These are phyloP conservation scores for Deilephila elpenor DNA, from an alignment of 2,888 invertebrate species.

Conservation along the genomic window DNA sequence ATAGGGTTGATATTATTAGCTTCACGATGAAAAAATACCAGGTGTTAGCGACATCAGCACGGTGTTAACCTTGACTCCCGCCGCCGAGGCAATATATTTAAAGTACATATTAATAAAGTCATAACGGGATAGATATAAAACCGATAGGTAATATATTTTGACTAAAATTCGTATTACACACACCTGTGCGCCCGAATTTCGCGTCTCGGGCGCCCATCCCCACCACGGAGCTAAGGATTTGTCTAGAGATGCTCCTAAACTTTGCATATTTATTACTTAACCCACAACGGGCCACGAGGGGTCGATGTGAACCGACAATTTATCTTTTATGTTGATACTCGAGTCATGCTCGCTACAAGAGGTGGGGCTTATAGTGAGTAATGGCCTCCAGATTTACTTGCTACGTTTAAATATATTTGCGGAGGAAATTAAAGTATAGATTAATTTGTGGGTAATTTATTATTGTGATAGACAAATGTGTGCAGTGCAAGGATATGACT, in stretches of 20 bases:
- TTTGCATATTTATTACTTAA: conserved; percentile 77
- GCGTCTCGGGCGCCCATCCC: conserved; percentile 64
- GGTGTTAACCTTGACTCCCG: background rate
- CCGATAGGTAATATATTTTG: conserved; percentile 62
- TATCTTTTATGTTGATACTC: conserved; percentile 47
- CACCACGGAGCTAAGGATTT: conserved; percentile 66
- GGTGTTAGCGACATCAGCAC: background rate
- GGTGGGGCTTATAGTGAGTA: conserved; percentile 55
- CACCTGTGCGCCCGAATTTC: conserved; percentile 68
- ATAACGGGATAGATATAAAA: conserved; percentile 42
- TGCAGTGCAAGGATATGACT: conserved; percentile 11
- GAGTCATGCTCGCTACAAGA: conserved; percentile 48
- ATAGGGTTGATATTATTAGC: background rate
- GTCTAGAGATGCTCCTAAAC: conserved; percentile 72
- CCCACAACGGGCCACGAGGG: conserved; percentile 53
- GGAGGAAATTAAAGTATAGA: conserved; percentile 48
- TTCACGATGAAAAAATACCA: background rate
- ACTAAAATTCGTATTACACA: conserved; percentile 72
- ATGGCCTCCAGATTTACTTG: conserved; percentile 52
- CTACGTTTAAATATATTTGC: conserved; percentile 37
- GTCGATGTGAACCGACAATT: conserved; percentile 53
- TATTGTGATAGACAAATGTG: conserved; percentile 25
- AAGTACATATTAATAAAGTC: conserved; percentile 28
- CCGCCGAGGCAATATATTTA: conserved; percentile 7
- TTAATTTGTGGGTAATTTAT: conserved; percentile 39